Evolutionary conservation across 1,140 invertebrate species (phyloP), one percentile per base, ranked within the genome.

Genomic region (Antheraea mylitta): DNA sequence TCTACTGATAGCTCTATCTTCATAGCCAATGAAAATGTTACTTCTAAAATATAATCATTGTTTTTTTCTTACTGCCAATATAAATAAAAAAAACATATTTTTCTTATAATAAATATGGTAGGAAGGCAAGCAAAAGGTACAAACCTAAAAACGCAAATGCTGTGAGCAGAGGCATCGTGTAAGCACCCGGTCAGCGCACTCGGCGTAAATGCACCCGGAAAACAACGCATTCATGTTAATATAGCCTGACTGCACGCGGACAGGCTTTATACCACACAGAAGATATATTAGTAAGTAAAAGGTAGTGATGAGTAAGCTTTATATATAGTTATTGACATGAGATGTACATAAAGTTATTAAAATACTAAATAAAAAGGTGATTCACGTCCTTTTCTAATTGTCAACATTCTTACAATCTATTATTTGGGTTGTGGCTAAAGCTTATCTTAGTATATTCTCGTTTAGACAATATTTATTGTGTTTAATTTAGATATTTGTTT

Each of bases 61-160:
- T 30, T 4, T 30, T 30, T 30, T 30, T n/a, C n/a, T 30, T 30
- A 30, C 22, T 30, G 22, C 22, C 4, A 30, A 30, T 30, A 30
- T 4, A 30, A 2, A 30, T 30, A 30, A 30, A 30, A 2, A 30
- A 30, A 30, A 53, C 7, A 16, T 13, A 11, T 16, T 16, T 6
- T 53, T 53, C 13, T 16, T 13, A 53, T 1, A 53, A 53, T 16
- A 6, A 53, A 53, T 11, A 53, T 61, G 18, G 59, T 74, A 64
- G 66, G 67, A 59, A 85, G 87, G 86, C 87, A 85, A 82, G 86
- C 82, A 64, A 63, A 64, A 66, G 79, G 67, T 92, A 92, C 90
- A 76, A 90, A 92, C 90, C 90, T 92, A 92, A 92, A 90, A 92
- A 87, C 76, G 80, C 80, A 92, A 86, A 86, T 90, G 80, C 80